Base-by-base conservation (phyloP, 2,113 vertebrate genomes). In the Xyrauchen texanus region DNA sequence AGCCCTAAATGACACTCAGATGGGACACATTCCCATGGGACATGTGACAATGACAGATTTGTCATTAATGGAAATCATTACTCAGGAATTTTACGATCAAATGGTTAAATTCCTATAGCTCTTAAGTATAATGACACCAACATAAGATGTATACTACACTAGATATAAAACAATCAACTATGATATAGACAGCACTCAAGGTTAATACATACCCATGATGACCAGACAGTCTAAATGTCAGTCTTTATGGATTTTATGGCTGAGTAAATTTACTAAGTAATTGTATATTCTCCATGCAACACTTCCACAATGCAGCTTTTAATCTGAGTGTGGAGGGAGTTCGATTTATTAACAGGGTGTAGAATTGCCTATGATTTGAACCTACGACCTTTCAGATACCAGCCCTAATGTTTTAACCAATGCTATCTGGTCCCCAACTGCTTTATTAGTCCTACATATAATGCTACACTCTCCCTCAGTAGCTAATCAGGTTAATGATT, bases 61-160 rank as follows among this genome's bases (percentile, higher is more conserved):
- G 13, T 46, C 71, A 42, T 16, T 15, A 65, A 61, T 42, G 52
- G 34, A 83, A 76, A 76, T 79, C 77, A 70, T 70, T 79, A 51
- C 5, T 58, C 57, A 10, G 11, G 44, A 72, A 60, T 52, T 45
- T 12, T 53, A 55, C 60, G 57, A 71, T 82, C 42, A 34, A 69
- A 34, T 5, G 42, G 8, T 72, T 34, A 55, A 55, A 52, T 69
- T 16, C 21, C 12, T 34, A 34, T 42, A 10, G 21, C 16, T 69
- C 13, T 12, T 12, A 34, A 74, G 44, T 34, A 34, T 34, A 34
- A 34, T 34, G 21, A 34, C 21, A 34, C 21, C 21, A 34, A 34
- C 13, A n/a, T 42, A 65, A 69, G 58, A 79, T 10, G 11, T 12
- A 51, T 68, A 44, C 55, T 58, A 58, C 7, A 70, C 7, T n/a